Evolutionary conservation across 1,140 invertebrate species (phyloP), one percentile per base, ranked within the genome.

Genomic region (Palaemon carinicauda): DNA sequence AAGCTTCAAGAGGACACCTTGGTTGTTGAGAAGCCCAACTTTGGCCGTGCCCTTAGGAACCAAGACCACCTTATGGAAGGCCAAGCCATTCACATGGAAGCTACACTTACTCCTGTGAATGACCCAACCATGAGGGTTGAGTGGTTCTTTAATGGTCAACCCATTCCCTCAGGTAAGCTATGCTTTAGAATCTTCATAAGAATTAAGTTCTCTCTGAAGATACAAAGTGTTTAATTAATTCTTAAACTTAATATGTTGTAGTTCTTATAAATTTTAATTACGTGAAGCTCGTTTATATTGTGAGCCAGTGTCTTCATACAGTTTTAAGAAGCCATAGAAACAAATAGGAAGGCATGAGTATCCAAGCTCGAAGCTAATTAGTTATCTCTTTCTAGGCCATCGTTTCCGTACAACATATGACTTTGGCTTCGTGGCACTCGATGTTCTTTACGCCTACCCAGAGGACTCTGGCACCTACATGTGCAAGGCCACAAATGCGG

Each of bases 51-150:
- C n/a, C 91, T 98, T 87, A 96, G 96, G 90, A 97, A 96, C 90
- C 93, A 95, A 56, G 96, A 95, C 89, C 94, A 96, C 90, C 93
- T 97, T 5, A 93, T 94, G 41, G 97, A 98, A 92, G 97, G 97
- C n/a, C 94, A 96, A 88, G 95, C 95, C 52, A 96, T 97, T 87
- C 98, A 99, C 92, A 94, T 99, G 90, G 98, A 99, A 92, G 97
- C 97, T 21, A 98, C 97, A 5, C 92, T 99, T 7, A 97, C 97
- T 12, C 98, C 97, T 0, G 96, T 98, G 0, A 98, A 97, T 91
- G 98, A 99, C 92, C 96, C 97, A 7, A 97, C 96, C 0, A 97
- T 99, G 96, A 94, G 95, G 84, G 96, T 99, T 27, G 97, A 98
- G 92, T 99, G 98, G 98, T 98, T 94, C 91, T 95, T 96, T 90